phyloP scores from a whole-genome alignment of 2,888 invertebrate genomes.

The Fragum sueziense region DNA sequence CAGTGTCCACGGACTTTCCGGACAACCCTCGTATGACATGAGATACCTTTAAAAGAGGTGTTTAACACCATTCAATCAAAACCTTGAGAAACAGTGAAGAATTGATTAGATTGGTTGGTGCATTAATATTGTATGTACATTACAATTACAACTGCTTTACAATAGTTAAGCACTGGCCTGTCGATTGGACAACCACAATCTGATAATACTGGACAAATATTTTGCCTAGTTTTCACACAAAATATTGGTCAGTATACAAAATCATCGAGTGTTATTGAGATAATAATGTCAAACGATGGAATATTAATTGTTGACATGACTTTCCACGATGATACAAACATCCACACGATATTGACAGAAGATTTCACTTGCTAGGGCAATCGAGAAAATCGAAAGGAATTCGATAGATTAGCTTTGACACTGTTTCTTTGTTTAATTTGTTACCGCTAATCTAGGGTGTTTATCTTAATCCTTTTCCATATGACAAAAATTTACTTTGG shows the following conservation, averaged over 20 bases:
- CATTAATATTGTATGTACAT: too few species aligned
- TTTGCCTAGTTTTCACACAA: background rate
- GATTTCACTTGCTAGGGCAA: slow-evolving; percentile 47
- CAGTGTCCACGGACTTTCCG: too few species aligned
- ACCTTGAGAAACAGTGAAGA: too few species aligned
- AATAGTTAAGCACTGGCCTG: too few species aligned
- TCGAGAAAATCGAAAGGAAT: slow-evolving; percentile 33
- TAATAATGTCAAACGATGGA: slow-evolving; percentile 27
- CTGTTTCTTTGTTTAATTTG: slow-evolving; percentile 27
- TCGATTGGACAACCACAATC: background rate
- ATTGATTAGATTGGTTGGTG: too few species aligned
- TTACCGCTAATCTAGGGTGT: background rate
- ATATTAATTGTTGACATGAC: slow-evolving; percentile 49
- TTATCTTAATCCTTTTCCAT: slow-evolving; percentile 3
- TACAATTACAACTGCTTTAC: too few species aligned
- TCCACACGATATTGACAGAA: slow-evolving; percentile 39
- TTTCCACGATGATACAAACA: slow-evolving; percentile 46
- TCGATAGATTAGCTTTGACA: slow-evolving; percentile 24
- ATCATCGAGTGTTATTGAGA: background rate
- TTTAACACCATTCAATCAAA: too few species aligned
- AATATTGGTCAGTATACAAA: background rate
- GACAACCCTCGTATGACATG: too few species aligned
- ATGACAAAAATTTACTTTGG: too few species aligned
- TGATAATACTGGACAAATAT: background rate
- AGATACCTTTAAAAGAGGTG: too few species aligned